These are phyloP conservation scores for Cydia amplana DNA, from an alignment of 1,140 invertebrate genomes.

Conservation along the genomic window DNA sequence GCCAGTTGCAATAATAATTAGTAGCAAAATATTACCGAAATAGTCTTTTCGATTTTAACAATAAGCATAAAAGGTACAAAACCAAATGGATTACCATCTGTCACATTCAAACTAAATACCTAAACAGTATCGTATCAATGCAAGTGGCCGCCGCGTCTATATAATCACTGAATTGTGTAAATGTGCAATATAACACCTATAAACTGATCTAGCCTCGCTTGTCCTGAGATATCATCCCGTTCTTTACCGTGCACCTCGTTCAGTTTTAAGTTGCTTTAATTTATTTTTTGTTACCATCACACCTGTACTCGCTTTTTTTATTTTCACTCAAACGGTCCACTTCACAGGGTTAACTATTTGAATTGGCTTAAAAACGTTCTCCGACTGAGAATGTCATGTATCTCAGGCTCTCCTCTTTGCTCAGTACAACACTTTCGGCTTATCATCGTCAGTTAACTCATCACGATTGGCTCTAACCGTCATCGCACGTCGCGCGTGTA, in stretches of 20 bases:
- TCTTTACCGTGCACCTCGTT: constrained; percentile 77
- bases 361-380: constrained; percentile 78
- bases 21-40: neutral
- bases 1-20: constrained; percentile 44
- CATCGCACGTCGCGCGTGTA: constrained; percentile 48
- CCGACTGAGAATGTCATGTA: constrained; percentile 79
- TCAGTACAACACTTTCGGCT: constrained; percentile 80
- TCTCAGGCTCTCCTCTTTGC: constrained; percentile 94
- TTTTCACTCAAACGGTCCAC: constrained; percentile 79
- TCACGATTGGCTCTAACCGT: constrained; percentile 78
- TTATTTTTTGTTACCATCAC: constrained; percentile 73
- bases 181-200: constrained; percentile 75
- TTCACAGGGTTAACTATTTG: constrained; percentile 77
- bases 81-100: neutral
- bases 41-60: neutral
- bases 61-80: too few relatives aligned
- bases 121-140: constrained; percentile 29
- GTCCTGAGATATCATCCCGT: constrained; percentile 76
- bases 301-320: constrained; percentile 76
- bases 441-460: constrained; percentile 77
- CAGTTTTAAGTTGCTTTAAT: constrained; percentile 78
- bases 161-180: constrained; percentile 75
- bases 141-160: constrained; percentile 45
- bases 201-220: constrained; percentile 77
- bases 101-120: neutral